These are phyloP conservation scores for Caenorhabditis tropicalis DNA, from an alignment of 1,140 invertebrate species.

Conservation along the genomic window DNA sequence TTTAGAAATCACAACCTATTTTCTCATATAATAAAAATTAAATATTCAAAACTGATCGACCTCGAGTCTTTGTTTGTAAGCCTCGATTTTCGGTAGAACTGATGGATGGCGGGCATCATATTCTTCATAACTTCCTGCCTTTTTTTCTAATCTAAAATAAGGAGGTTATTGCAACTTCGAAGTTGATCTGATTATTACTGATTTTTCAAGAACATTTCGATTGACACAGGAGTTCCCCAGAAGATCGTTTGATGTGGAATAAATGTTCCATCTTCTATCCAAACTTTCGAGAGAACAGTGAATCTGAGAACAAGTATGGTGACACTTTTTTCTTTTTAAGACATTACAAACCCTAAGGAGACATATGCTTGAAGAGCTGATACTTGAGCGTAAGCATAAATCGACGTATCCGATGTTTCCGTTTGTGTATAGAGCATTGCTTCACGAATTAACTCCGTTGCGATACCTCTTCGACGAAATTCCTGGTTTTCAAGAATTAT, in stretches of 20 bases:
- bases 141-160: neutral
- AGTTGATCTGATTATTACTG: neutral
- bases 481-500: too few relatives aligned
- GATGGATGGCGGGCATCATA: conserved; percentile 12
- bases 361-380: conserved; percentile 18
- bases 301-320: neutral
- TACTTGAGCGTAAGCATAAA: neutral
- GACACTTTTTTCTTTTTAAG: neutral
- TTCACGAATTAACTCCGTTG: neutral
- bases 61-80: neutral
- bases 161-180: neutral
- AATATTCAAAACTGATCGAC: neutral
- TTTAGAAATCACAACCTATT: neutral
- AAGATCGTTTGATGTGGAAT: conserved; percentile 28
- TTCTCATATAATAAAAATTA: neutral
- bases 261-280: conserved; percentile 12
- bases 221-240: conserved; percentile 7
- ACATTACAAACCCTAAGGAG: neutral
- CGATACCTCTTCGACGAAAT: conserved; percentile 1
- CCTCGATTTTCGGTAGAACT: neutral
- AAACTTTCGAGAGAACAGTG: conserved; percentile 7
- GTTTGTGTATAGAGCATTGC: neutral
- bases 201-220: neutral
- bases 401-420: neutral
- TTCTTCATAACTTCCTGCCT: neutral